Percentiles rank a stretch among this genome's conserved stretches.
Evolutionary conservation across 2,888 invertebrate genomes (phyloP).

Genomic region (Rhabditoides inermis): DNA sequence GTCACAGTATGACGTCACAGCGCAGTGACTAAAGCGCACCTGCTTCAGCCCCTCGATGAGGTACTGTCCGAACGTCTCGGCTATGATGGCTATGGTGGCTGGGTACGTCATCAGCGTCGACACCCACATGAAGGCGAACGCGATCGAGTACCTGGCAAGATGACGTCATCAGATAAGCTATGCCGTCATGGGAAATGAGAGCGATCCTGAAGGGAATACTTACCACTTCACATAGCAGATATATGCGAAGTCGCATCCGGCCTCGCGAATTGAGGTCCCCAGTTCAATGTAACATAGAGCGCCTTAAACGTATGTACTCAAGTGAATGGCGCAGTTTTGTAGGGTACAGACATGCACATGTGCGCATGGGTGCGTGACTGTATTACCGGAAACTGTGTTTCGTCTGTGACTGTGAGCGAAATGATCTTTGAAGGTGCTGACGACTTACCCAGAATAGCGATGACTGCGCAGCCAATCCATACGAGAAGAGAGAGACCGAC

Average conservation of each 20-base stretch:
- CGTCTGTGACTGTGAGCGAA: too few species aligned
- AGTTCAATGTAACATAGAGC: conserved; percentile 51
- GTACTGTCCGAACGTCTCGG: conserved; percentile 50
- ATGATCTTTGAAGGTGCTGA: too few species aligned
- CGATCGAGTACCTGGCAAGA: conserved; percentile 25
- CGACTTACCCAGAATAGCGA: conserved; percentile 42
- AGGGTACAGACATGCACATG: too few species aligned
- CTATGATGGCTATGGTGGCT: conserved; percentile 47
- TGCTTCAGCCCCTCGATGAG: conserved; percentile 33
- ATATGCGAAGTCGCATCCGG: conserved; percentile 51
- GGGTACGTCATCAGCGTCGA: conserved; percentile 50
- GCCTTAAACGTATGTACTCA: conserved; percentile 34
- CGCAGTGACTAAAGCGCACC: conserved; percentile 8
- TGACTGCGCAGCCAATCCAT: conserved; percentile 79
- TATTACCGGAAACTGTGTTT: too few species aligned
- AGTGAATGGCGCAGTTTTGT: too few species aligned
- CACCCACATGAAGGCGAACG: conserved; percentile 52
- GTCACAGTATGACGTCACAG: neutral
- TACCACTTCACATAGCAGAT: conserved; percentile 44
- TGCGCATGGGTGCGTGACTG: too few species aligned
- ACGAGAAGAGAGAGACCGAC: conserved; percentile 84
- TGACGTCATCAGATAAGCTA: neutral
- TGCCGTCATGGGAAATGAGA: neutral
- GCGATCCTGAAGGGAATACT: neutral
- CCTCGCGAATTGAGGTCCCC: conserved; percentile 48